Base-by-base conservation (phyloP, 2,797 vertebrate genomes). In the Parauchenoglanis ngamensis region DNA sequence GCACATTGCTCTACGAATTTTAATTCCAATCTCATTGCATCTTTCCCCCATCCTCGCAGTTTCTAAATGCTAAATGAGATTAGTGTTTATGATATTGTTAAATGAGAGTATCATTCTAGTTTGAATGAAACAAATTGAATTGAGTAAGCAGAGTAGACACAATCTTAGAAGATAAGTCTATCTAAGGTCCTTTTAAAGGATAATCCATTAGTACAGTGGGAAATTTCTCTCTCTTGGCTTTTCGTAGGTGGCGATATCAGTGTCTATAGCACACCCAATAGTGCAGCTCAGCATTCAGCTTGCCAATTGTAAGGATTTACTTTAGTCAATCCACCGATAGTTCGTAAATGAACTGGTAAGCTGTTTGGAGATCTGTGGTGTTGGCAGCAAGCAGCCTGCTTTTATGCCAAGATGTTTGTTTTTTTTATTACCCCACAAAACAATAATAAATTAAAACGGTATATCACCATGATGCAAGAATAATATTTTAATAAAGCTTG, bases 251-350 rank as follows among this genome's bases (percentile, higher is more conserved):
- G 84, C 46, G 85, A 75, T 70, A 86, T 81, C 87, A 76, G 57
- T 72, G 73, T 85, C 73, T 75, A 31, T 65, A 77, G 72, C 77
- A 65, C 77, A 87, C 72, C 76, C 86, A 93, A 90, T 59, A 88
- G 84, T 89, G 92, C 91, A 89, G 87, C 91, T 92, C 87, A 92
- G 92, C 92, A 93, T 93, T 93, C 88, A 88, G 91, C 87, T 89
- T 90, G 90, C 91, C 93, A 95, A 93, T 95, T 92, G 89, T 95
- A 92, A 94, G 89, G 90, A 94, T 94, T 94, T 94, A 90, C 88
- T 93, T 94, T 92, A 93, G 93, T 93, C 90, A 92, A 91, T 93
- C 93, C 88, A 93, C 91, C 93, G 92, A 94, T 94, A 92, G 92
- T 92, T 94, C 90, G 87, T 95, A 91, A 92, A 90, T 89, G 88